Percentiles rank a stretch among this genome's conserved stretches.
phyloP scores from a whole-genome alignment of 2,797 vertebrate species.

The Emys orbicularis region DNA sequence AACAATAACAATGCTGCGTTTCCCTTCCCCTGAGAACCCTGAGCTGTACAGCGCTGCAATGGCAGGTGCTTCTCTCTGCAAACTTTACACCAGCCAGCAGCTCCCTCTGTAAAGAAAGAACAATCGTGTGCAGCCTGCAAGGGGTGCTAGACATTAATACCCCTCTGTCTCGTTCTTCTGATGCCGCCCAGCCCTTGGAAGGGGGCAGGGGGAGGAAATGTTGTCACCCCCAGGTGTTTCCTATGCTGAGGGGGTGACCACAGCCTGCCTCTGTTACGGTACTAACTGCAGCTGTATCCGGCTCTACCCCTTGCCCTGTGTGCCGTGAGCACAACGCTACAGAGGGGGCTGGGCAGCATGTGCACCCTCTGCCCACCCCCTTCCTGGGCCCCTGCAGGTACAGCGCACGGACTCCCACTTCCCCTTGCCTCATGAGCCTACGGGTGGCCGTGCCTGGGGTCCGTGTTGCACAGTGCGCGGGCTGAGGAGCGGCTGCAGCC shows the following conservation, averaged over 20 bases:
- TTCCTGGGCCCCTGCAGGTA: slow-evolving; percentile 4
- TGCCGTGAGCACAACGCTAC: not conserved
- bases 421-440: not conserved
- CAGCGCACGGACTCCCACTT: not conserved
- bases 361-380: not conserved
- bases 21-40: not conserved
- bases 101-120: rapidly evolving
- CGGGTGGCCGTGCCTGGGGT: rapidly evolving
- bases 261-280: not conserved
- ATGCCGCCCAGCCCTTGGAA: not conserved
- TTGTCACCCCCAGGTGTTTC: not conserved
- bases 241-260: not conserved
- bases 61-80: not conserved
- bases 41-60: not conserved
- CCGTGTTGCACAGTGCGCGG: rapidly evolving
- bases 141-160: not conserved
- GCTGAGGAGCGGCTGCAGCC: not conserved
- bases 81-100: rapidly evolving
- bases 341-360: not conserved
- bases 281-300: not conserved
- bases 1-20: not conserved
- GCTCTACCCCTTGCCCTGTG: not conserved
- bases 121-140: not conserved
- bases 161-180: not conserved
- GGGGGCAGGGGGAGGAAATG: not conserved